Evolutionary conservation across 2,113 vertebrate genomes (phyloP).

Genomic region (Rostratula benghalensis): DNA sequence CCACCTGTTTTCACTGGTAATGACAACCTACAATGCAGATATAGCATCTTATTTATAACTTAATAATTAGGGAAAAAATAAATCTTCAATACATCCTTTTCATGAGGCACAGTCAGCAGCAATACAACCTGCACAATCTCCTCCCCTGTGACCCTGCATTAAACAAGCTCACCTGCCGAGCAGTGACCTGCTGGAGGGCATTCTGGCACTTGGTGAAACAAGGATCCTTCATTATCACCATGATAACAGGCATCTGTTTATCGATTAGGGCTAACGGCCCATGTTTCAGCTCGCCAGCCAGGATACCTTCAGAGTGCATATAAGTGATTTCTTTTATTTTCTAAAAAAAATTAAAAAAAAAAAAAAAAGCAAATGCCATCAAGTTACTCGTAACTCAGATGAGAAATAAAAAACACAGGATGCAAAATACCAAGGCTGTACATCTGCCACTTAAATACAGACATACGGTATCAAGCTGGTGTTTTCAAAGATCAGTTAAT

Average conservation of each 20-base stretch:
- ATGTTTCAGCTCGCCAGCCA: conserved; percentile 95
- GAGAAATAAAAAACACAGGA: not conserved
- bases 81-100: not conserved
- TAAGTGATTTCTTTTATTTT: conserved; percentile 99
- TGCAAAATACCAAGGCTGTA: not conserved
- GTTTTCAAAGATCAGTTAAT: not conserved
- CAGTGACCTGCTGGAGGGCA: conserved; percentile 91
- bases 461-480: not conserved
- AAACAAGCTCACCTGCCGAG: conserved; percentile 82
- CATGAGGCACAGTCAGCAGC: not conserved
- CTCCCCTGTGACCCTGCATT: not conserved
- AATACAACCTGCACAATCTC: not conserved
- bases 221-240: conserved; percentile 94
- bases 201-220: conserved; percentile 96
- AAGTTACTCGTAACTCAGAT: not conserved
- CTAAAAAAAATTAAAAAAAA: conserved; percentile 59
- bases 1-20: not conserved
- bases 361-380: not conserved
- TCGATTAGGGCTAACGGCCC: conserved; percentile 92
- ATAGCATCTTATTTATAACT: not conserved
- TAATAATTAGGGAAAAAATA: not conserved
- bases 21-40: not conserved
- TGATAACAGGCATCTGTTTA: conserved; percentile 96
- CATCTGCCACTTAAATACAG: not conserved
- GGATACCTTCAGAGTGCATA: conserved; percentile 97